A percentile compares a stretch with the other conserved stretches of the same genome.
Conservation (phyloP, 2,797 vertebrate species). For the Microctenopoma stevenorrisi region DNA sequence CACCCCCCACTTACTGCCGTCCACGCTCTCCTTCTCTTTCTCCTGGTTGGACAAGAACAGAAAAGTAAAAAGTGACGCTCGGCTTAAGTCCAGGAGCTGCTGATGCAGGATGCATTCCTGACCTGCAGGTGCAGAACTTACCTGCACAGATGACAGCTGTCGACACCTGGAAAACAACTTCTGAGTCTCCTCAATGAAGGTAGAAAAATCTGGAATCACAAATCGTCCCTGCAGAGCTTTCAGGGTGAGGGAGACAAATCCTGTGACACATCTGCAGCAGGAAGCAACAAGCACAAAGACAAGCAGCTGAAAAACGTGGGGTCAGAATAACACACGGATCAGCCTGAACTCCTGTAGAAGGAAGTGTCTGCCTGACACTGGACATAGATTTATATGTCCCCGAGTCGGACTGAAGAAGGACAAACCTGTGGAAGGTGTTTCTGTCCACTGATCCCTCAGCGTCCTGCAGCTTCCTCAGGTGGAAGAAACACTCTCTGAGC, state of each 20-base stretch:
- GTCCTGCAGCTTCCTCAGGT: constrained; percentile 79
- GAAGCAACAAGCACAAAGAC: background rate
- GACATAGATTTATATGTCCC: too few species aligned
- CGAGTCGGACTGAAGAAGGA: background rate
- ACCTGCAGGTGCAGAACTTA: constrained; percentile 25
- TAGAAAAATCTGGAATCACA: constrained; percentile 80
- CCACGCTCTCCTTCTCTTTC: constrained; percentile 55
- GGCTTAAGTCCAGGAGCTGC: too few species aligned
- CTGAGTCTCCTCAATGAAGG: constrained; percentile 78
- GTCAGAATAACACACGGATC: too few species aligned
- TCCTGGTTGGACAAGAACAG: constrained; percentile 49
- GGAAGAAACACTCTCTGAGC: constrained; percentile 77
- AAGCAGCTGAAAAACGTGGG: background rate
- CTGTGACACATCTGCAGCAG: constrained; percentile 73
- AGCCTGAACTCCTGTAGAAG: background rate
- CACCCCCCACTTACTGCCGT: constrained; percentile 70
- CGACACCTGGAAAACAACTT: constrained; percentile 80
- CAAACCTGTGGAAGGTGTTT: constrained; percentile 75
- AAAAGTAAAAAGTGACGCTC: background rate
- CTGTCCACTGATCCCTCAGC: constrained; percentile 73
- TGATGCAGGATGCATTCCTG: background rate
- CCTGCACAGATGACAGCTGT: constrained; percentile 76
- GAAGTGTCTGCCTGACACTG: background rate
- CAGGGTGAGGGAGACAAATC: constrained; percentile 78
- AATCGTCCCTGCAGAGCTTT: constrained; percentile 81